These are phyloP conservation scores for Phalera bucephala DNA, from an alignment of 2,888 invertebrate genomes.

Conservation along the genomic window DNA sequence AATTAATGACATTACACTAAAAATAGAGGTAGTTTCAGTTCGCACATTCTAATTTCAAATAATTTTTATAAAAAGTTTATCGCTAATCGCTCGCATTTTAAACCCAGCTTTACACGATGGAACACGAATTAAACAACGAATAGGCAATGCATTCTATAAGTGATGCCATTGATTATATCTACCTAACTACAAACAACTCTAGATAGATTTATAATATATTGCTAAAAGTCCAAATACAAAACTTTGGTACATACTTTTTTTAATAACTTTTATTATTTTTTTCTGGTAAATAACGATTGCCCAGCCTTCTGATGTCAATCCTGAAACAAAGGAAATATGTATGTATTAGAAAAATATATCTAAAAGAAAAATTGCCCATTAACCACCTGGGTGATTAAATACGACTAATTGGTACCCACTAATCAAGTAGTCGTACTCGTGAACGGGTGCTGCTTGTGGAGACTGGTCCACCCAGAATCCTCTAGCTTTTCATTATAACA, in stretches of 20 bases:
- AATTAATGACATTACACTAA: too few species aligned
- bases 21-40: too few species aligned
- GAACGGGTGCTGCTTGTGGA: too few species aligned
- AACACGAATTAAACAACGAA: background rate
- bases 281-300: conserved; percentile 23
- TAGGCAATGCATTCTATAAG: background rate
- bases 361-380: too few species aligned
- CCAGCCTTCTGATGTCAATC: conserved; percentile 23
- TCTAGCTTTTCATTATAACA: too few species aligned
- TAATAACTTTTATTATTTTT: conserved; percentile 19
- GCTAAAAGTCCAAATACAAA: conserved; percentile 46
- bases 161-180: conserved; percentile 19
- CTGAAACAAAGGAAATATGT: conserved; percentile 40
- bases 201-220: conserved; percentile 24
- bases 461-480: too few species aligned
- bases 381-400: too few species aligned
- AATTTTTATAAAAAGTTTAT: background rate
- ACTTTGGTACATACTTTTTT: conserved; percentile 50
- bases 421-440: too few species aligned
- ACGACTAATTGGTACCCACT: too few species aligned
- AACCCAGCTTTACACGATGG: conserved; percentile 8
- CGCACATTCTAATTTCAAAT: too few species aligned
- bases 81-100: conserved; percentile 18
- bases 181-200: conserved; percentile 28
- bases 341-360: too few species aligned